Evolutionary conservation across 2,888 invertebrate species (phyloP).

Genomic region (Electrophaes corylata): DNA sequence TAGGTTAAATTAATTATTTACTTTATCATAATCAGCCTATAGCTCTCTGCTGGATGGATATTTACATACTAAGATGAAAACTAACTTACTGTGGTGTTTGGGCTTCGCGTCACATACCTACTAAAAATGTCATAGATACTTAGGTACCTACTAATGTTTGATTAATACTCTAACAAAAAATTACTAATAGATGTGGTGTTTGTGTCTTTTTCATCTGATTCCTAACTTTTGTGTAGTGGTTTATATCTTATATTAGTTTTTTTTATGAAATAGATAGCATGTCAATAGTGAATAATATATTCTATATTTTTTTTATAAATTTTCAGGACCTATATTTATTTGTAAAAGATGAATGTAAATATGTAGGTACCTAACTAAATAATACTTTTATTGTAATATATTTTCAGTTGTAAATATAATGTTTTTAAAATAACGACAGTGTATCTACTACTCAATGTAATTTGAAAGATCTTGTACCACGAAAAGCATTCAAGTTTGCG

Average conservation of each 20-base stretch:
- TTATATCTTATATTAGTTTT: neutral
- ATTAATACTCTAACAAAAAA: neutral
- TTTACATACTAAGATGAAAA: neutral
- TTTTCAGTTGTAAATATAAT: no score
- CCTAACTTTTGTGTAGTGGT: neutral
- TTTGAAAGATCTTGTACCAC: neutral
- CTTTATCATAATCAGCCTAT: no score
- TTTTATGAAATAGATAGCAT: no score
- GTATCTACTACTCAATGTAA: no score
- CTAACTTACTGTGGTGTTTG: conserved; percentile 16
- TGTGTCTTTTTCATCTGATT: neutral
- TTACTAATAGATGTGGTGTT: neutral
- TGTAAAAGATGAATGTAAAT: no score
- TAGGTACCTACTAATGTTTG: conserved; percentile 1
- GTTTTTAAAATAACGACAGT: no score
- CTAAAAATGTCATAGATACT: neutral
- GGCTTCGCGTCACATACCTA: conserved; percentile 23
- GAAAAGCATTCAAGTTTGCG: neutral
- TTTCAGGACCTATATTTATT: no score
- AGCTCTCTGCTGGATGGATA: no score
- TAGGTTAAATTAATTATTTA: neutral
- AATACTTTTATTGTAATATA: no score
- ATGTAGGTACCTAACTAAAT: no score
- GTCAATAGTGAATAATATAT: no score
- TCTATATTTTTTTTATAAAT: no score